These are phyloP conservation scores for Salmo trutta DNA, from an alignment of 2,797 vertebrate species.

Conservation along the genomic window DNA sequence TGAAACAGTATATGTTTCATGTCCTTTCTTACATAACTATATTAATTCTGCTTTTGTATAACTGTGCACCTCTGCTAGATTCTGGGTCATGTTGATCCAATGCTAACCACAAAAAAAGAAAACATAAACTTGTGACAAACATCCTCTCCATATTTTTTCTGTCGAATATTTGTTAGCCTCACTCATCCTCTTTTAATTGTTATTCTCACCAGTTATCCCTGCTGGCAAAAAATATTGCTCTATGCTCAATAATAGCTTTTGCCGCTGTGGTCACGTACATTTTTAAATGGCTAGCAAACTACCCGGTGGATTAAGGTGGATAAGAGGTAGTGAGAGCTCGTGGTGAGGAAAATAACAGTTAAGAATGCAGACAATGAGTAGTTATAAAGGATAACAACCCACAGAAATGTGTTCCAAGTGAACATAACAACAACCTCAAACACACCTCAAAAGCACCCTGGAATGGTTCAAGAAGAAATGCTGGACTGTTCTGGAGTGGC, in stretches of 20 bases:
- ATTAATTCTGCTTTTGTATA: constrained; percentile 21
- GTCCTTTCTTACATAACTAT: neutral
- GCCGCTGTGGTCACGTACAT: neutral
- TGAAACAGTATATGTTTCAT: neutral
- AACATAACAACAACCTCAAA: too few species aligned
- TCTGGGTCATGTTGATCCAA: neutral
- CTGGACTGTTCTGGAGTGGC: too few species aligned
- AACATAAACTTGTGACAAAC: neutral
- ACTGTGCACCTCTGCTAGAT: constrained; percentile 11
- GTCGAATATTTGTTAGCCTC: neutral
- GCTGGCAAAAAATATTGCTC: neutral
- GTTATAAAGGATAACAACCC: neutral
- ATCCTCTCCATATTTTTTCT: neutral
- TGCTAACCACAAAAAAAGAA: neutral
- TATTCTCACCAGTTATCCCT: neutral
- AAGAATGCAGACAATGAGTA: neutral
- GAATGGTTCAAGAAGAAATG: too few species aligned
- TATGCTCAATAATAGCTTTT: neutral
- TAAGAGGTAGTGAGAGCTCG: too few species aligned
- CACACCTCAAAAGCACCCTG: too few species aligned
- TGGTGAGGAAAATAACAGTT: neutral
- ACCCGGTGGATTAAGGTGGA: neutral
- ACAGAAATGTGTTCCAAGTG: too few species aligned
- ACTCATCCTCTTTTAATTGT: neutral
- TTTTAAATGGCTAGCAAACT: too few species aligned